phyloP scores from a whole-genome alignment of 1,140 invertebrate species.

The Euura lappo region DNA sequence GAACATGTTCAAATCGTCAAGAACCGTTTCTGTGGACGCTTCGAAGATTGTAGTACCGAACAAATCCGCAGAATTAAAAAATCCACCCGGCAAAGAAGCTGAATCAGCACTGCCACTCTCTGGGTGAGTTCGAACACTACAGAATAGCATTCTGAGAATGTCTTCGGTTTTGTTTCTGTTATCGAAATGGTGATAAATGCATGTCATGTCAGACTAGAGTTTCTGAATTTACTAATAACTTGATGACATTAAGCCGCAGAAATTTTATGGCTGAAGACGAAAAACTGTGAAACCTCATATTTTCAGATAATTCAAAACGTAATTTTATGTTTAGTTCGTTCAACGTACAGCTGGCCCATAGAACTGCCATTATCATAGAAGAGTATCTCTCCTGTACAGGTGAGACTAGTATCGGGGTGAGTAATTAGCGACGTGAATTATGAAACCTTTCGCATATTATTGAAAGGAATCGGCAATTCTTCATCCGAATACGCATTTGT shows the following conservation, averaged over 20 bases:
- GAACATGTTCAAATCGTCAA: conserved; percentile 48
- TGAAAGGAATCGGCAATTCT: conserved; percentile 42
- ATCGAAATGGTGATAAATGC: conserved; percentile 37
- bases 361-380: conserved; percentile 39
- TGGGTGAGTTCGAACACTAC: conserved; percentile 45
- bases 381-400: conserved; percentile 30
- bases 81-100: conserved; percentile 50
- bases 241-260: conserved; percentile 34
- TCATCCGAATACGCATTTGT: conserved; percentile 38
- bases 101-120: conserved; percentile 45
- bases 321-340: conserved; percentile 43
- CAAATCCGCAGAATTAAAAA: conserved; percentile 58
- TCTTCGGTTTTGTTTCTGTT: background rate
- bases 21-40: conserved; percentile 36
- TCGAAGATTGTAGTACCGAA: conserved; percentile 48
- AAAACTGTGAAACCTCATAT: background rate
- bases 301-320: conserved; percentile 11
- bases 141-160: background rate
- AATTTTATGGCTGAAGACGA: background rate
- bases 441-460: background rate
- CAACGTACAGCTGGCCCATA: conserved; percentile 41
- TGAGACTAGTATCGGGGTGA: conserved; percentile 23
- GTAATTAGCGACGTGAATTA: background rate
- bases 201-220: conserved; percentile 48
- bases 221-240: conserved; percentile 46